These are phyloP conservation scores for Acrobasis repandana DNA, from an alignment of 2,888 invertebrate species.

Conservation along the genomic window DNA sequence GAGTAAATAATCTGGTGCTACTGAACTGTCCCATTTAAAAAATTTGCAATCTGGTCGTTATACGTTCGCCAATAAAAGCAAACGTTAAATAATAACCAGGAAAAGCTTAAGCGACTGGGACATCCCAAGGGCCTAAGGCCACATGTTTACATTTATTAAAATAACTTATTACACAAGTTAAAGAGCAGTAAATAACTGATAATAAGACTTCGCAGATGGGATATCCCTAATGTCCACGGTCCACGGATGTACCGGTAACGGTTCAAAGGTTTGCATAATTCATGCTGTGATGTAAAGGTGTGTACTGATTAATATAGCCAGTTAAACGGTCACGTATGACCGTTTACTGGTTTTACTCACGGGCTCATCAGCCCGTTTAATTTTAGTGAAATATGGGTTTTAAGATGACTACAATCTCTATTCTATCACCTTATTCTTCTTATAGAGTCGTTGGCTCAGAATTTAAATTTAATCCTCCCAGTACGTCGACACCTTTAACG, in stretches of 20 bases:
- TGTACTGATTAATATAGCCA: neutral
- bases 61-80: no score
- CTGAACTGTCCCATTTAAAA: no score
- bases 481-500: no score
- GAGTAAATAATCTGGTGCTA: no score
- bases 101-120: slow-evolving; percentile 1
- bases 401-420: no score
- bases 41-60: no score
- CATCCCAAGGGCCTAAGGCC: slow-evolving; percentile 2
- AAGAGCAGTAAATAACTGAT: slow-evolving; percentile 1
- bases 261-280: slow-evolving; percentile 29
- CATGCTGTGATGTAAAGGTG: slow-evolving; percentile 22
- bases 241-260: slow-evolving; percentile 35
- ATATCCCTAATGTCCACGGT: slow-evolving; percentile 28
- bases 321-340: slow-evolving; percentile 13
- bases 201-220: neutral
- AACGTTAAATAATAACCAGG: neutral
- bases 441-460: no score
- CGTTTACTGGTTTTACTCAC: neutral
- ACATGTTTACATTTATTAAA: neutral
- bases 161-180: neutral
- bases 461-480: no score
- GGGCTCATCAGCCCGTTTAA: neutral
- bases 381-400: neutral
- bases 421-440: no score